Conservation (phyloP, 2,888 invertebrate genomes). For the Pemphredon lugubris region DNA sequence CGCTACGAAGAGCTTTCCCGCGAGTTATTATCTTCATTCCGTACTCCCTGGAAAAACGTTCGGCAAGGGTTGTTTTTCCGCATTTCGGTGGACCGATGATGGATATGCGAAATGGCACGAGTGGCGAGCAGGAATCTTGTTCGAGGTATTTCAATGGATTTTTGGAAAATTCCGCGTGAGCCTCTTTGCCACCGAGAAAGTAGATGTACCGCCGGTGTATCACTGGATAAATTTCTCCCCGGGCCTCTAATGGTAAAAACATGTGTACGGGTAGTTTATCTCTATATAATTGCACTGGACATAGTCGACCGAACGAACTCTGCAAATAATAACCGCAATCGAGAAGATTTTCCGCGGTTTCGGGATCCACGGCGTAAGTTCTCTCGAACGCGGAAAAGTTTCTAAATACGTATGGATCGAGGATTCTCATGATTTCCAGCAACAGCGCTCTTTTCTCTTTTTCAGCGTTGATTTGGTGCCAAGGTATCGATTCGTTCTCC, state of each 20-base stretch:
- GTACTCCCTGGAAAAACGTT: slow-evolving; percentile 82
- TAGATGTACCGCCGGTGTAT: slow-evolving; percentile 85
- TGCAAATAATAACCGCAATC: slow-evolving; percentile 84
- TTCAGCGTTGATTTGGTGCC: slow-evolving; percentile 80
- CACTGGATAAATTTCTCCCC: slow-evolving; percentile 82
- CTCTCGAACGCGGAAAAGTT: slow-evolving; percentile 83
- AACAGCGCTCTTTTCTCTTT: slow-evolving; percentile 74
- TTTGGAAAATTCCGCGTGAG: slow-evolving; percentile 82
- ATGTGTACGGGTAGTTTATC: slow-evolving; percentile 82
- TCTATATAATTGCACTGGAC: slow-evolving; percentile 85
- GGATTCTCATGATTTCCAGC: slow-evolving; percentile 67
- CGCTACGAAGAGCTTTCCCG: slow-evolving; percentile 82
- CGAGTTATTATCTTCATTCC: slow-evolving; percentile 83
- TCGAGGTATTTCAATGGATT: slow-evolving; percentile 84
- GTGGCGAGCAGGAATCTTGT: slow-evolving; percentile 80
- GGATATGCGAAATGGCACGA: slow-evolving; percentile 83
- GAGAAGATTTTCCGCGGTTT: slow-evolving; percentile 84
- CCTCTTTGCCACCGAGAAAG: slow-evolving; percentile 82
- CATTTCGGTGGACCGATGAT: slow-evolving; percentile 85
- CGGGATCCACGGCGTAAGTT: slow-evolving; percentile 82
- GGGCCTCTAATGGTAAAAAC: slow-evolving; percentile 81
- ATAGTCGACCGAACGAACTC: slow-evolving; percentile 85
- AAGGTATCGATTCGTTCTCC: slow-evolving; percentile 81
- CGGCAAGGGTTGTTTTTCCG: slow-evolving; percentile 84
- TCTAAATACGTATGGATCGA: slow-evolving; percentile 80